Conservation (phyloP, 37 sponge, comb jelly and placozoan genomes). For the Diacarnus erythraeanus region DNA sequence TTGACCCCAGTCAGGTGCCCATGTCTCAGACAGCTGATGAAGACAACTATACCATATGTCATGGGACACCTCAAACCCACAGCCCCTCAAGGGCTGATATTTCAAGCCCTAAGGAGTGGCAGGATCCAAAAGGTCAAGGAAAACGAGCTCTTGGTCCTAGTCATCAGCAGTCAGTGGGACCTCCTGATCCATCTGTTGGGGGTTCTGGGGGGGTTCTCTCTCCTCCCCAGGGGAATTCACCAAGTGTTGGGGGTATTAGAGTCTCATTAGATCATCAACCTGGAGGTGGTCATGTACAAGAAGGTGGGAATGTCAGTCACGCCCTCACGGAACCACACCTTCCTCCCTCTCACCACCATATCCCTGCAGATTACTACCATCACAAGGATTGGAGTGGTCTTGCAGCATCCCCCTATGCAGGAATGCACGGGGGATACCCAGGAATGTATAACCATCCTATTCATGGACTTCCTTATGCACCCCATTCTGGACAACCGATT, state of each 20-base stretch:
- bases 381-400: neutral
- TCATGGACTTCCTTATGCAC: slow-evolving; percentile 23
- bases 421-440: slow-evolving; percentile 9
- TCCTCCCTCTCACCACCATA: neutral
- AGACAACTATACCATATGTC: slow-evolving; percentile 64
- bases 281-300: neutral
- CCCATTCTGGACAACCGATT: slow-evolving; percentile 29
- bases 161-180: neutral
- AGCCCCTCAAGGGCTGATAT: slow-evolving; percentile 12
- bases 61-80: slow-evolving; percentile 32
- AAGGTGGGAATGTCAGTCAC: neutral
- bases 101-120: slow-evolving; percentile 32
- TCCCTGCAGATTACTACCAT: neutral
- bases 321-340: neutral
- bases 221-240: neutral
- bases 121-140: neutral
- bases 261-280: neutral
- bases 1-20: neutral
- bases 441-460: slow-evolving; percentile 28
- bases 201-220: neutral
- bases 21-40: slow-evolving; percentile 1
- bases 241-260: neutral
- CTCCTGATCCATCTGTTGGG: neutral
- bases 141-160: neutral
- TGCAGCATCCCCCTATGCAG: neutral